phyloP scores from a whole-genome alignment of 2,888 invertebrate genomes.

The Drosophila anomelani region DNA sequence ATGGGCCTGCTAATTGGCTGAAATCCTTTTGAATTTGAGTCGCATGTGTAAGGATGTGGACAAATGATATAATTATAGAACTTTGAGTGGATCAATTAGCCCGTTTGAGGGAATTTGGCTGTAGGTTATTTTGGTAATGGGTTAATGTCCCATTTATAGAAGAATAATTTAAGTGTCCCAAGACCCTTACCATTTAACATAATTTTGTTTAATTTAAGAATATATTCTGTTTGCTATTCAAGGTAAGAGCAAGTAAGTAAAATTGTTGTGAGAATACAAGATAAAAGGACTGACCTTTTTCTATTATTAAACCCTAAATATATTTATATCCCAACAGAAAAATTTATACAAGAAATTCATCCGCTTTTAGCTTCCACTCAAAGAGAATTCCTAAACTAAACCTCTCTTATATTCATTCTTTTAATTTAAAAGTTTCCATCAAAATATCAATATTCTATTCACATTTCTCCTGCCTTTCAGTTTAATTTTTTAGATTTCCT shows the following conservation, averaged over 20 bases:
- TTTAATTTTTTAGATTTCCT: conserved; percentile 69
- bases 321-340: background rate
- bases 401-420: background rate
- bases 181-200: background rate
- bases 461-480: conserved; percentile 34
- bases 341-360: background rate
- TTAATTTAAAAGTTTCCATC: conserved; percentile 6
- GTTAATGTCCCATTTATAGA: background rate
- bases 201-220: background rate
- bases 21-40: conserved; percentile 7
- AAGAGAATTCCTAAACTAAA: background rate
- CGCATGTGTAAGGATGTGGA: background rate
- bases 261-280: background rate
- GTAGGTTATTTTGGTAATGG: background rate
- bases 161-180: background rate
- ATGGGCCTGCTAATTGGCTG: conserved; percentile 17
- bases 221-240: background rate
- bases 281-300: background rate
- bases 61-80: conserved; percentile 12
- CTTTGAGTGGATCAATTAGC: conserved; percentile 19
- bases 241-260: too few relatives aligned
- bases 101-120: background rate
- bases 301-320: background rate
- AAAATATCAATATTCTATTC: conserved; percentile 19
- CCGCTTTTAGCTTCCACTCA: background rate